Evolutionary conservation across 1,140 invertebrate genomes (phyloP).

Genomic region (roundworm (Caenorhabditis elegans)): WBcel235 BX284605.5:8629501-8630000

Average conservation of each 20-base stretch:
- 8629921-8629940: slow-evolving; percentile 46
- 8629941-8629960: slow-evolving; percentile 41
- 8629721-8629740: slow-evolving; percentile 22
- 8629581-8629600: background rate
- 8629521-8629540: background rate
- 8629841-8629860: background rate
- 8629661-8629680: background rate
- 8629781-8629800: background rate
- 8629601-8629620: background rate
- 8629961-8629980: slow-evolving; percentile 41
- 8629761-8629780: slow-evolving; percentile 37
- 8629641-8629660: background rate
- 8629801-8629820: background rate
- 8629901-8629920: slow-evolving; percentile 18
- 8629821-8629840: background rate
- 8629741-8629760: slow-evolving; percentile 44
- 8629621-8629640: background rate
- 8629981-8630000: slow-evolving; percentile 47
- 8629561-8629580: background rate
- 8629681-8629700: background rate
- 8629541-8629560: slow-evolving; percentile 18
- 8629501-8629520: background rate
- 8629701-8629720: background rate
- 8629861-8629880: background rate
- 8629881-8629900: background rate